A percentile compares a stretch with the other conserved stretches of the same genome.
phyloP scores from a whole-genome alignment of 1,140 invertebrate genomes.

The Drosophila chauvacae region DNA sequence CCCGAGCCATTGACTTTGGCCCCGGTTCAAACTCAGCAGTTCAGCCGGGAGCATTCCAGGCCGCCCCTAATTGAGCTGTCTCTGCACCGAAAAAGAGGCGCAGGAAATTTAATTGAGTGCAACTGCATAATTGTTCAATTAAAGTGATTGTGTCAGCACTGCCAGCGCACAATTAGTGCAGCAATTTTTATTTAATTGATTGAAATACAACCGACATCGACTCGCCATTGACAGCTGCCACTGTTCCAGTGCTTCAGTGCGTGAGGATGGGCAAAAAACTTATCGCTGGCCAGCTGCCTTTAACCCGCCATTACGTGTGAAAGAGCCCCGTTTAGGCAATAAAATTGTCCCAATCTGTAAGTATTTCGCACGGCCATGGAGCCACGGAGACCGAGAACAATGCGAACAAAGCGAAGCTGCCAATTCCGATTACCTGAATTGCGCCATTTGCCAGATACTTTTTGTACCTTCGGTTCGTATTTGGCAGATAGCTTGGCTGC shows the following conservation, averaged over 20 bases:
- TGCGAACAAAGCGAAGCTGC: slow-evolving; percentile 33
- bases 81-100: slow-evolving; percentile 23
- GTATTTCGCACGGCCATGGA: slow-evolving; percentile 19
- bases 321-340: slow-evolving; percentile 20
- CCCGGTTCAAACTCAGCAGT: slow-evolving; percentile 47
- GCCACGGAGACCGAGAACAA: slow-evolving; percentile 15
- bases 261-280: slow-evolving; percentile 42
- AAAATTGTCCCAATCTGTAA: slow-evolving; percentile 48
- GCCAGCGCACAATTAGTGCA: slow-evolving; percentile 58
- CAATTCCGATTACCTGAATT: slow-evolving; percentile 46
- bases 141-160: slow-evolving; percentile 65
- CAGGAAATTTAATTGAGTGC: slow-evolving; percentile 72
- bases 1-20: slow-evolving; percentile 14
- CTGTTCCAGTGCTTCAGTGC: slow-evolving; percentile 15
- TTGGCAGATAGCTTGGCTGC: slow-evolving; percentile 23
- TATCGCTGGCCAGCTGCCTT: slow-evolving; percentile 30
- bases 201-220: slow-evolving; percentile 41
- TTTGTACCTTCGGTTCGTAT: slow-evolving; percentile 9
- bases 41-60: neutral
- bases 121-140: slow-evolving; percentile 79
- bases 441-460: slow-evolving; percentile 43
- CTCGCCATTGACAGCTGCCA: slow-evolving; percentile 48
- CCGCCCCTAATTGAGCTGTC: slow-evolving; percentile 41
- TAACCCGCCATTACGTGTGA: slow-evolving; percentile 23
- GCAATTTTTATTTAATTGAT: slow-evolving; percentile 74